phyloP scores from a whole-genome alignment of 2,888 invertebrate species.

The Aleiodes leptofemur region DNA sequence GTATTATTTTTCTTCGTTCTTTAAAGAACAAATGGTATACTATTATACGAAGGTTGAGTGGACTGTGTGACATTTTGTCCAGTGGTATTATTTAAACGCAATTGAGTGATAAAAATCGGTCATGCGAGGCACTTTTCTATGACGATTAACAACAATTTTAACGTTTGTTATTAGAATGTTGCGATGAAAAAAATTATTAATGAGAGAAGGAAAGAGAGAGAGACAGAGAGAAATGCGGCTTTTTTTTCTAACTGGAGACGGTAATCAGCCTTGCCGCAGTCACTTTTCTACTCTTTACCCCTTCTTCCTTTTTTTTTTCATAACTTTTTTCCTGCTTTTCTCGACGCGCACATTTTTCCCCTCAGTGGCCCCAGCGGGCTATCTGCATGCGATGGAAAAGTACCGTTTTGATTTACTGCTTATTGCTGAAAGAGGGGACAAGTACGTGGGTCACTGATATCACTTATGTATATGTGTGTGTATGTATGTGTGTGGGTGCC shows the following conservation, averaged over 20 bases:
- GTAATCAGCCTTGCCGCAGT: slow-evolving; percentile 45
- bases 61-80: slow-evolving; percentile 39
- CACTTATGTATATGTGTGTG: neutral
- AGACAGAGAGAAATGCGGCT: slow-evolving; percentile 5
- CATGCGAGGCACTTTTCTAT: slow-evolving; percentile 50
- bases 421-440: slow-evolving; percentile 60
- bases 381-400: slow-evolving; percentile 62
- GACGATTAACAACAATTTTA: slow-evolving; percentile 51
- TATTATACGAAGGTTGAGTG: slow-evolving; percentile 2
- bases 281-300: slow-evolving; percentile 38
- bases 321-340: slow-evolving; percentile 41
- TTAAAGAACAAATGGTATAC: slow-evolving; percentile 20
- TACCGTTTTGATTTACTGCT: slow-evolving; percentile 68
- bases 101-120: slow-evolving; percentile 54
- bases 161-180: slow-evolving; percentile 40
- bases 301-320: slow-evolving; percentile 39
- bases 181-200: slow-evolving; percentile 30
- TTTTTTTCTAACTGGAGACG: neutral
- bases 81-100: slow-evolving; percentile 55
- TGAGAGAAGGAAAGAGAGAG: neutral
- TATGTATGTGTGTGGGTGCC: too few species aligned
- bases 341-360: slow-evolving; percentile 40
- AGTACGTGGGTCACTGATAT: neutral
- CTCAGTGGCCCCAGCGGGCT: slow-evolving; percentile 31
- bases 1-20: neutral